A percentile compares a stretch with the other conserved stretches of the same genome.
These are phyloP conservation scores for Notarius quadriscutis DNA, from an alignment of 2,113 vertebrate genomes.

Conservation along the genomic window DNA sequence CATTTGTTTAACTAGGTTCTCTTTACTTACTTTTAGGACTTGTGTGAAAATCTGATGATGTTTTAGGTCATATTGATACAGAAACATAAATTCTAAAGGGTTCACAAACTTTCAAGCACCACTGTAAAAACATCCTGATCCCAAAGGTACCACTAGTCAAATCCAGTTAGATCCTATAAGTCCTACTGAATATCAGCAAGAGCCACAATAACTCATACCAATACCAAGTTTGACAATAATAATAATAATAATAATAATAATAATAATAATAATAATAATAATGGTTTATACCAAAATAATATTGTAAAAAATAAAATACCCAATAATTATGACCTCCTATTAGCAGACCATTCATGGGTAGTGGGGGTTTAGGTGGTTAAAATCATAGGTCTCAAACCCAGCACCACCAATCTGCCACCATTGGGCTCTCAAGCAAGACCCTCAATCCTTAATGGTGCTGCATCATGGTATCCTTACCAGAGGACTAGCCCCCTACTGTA, in stretches of 20 bases:
- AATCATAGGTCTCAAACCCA: neutral
- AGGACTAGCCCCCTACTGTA: too few species aligned
- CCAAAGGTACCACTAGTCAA: neutral
- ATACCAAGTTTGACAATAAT: neutral
- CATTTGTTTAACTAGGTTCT: too few species aligned
- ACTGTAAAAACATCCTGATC: neutral
- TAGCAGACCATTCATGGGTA: neutral
- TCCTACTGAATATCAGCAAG: neutral
- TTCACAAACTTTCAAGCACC: too few species aligned
- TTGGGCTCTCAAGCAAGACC: neutral
- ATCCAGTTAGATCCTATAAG: neutral
- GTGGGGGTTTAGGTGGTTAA: neutral
- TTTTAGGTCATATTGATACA: too few species aligned
- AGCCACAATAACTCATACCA: neutral
- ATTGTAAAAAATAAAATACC: neutral
- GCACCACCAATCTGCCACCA: neutral
- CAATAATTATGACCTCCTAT: neutral
- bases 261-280: neutral
- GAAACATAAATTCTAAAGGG: too few species aligned
- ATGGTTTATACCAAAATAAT: neutral
- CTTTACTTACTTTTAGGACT: too few species aligned
- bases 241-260: neutral
- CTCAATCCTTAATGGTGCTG: neutral
- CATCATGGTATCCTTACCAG: neutral
- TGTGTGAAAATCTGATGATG: too few species aligned